Conservation (phyloP, 2,888 invertebrate genomes). For the Pyrgus malvae region DNA sequence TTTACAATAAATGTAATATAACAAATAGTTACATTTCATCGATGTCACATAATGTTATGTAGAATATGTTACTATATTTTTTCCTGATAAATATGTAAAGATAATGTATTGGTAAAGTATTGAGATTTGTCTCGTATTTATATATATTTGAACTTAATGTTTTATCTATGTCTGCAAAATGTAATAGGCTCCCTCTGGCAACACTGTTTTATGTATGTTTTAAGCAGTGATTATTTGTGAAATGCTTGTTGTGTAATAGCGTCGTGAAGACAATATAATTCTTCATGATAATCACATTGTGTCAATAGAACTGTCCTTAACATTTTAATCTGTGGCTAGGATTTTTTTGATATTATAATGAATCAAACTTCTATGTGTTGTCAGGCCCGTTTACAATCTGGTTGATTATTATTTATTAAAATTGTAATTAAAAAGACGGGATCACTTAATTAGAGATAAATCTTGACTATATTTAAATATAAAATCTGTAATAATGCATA, state of each 20-base stretch:
- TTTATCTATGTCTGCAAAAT: background rate
- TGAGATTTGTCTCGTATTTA: no score
- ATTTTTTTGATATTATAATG: background rate
- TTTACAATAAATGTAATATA: constrained; percentile 25
- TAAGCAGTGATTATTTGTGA: background rate
- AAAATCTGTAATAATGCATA: constrained; percentile 2
- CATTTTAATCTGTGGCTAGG: constrained; percentile 1
- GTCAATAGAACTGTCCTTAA: constrained; percentile 8
- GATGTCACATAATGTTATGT: constrained; percentile 7
- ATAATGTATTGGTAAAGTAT: background rate
- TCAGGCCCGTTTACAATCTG: constrained; percentile 1
- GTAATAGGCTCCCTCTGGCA: constrained; percentile 2
- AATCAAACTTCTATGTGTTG: background rate
- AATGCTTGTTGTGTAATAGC: background rate
- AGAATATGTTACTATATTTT: constrained; percentile 16
- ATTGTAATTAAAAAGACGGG: constrained; percentile 19
- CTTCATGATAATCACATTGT: background rate
- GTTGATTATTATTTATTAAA: constrained; percentile 2
- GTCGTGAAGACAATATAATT: background rate
- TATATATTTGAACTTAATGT: background rate
- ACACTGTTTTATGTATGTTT: constrained; percentile 5
- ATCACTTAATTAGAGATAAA: constrained; percentile 16
- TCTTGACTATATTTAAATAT: constrained; percentile 10
- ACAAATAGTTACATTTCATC: constrained; percentile 12
- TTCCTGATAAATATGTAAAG: background rate